Evolutionary conservation across 2,888 invertebrate genomes (phyloP), one percentile per base, ranked within the genome.

Genomic region (Tuta absoluta): DNA sequence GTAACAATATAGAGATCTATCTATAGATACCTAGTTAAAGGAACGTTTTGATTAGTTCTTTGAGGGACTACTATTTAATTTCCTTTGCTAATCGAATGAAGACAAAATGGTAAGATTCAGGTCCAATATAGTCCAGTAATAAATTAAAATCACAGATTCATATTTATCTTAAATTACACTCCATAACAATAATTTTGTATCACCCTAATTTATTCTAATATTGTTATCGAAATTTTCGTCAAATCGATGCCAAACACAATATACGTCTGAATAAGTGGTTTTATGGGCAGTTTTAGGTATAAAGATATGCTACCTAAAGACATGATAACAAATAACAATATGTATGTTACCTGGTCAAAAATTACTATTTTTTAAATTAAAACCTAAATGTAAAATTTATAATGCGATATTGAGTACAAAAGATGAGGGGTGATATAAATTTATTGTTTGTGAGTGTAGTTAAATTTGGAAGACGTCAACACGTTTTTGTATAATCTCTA

Each of bases 131-230:
- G 81, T 79, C 82, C 84, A 86, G 86, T 79, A 90, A 89, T 89
- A 90, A 91, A 89, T 89, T 82, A 89, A 84, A 84, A 91, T 91
- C 91, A 91, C 91, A 91, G 91, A 84, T 87, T 84, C 84, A 79
- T 84, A 56, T 33, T 33, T 17, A 85, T 76, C 85, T 88, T 87
- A 89, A 84, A 85, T 86, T 89, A 45, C 45, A 45, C 17, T 45
- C 45, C 1, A n/a, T 7, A 7, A 45, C n/a, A 45, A 45, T 3
- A 4, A 41, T 14, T 41, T 41, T 14, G 17, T 45, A 45, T 45
- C 45, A 45, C 45, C 14, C 41, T 14, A 14, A 37, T 37, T 5
- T 37, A 11, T 37, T 2, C 17, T n/a, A 17, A 7, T 5, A 45
- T 41, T 4, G 1, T 17, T 11, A n/a, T 45, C 4, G 4, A 1